These are phyloP conservation scores for Pentalonia nigronervosa DNA, from an alignment of 1,140 invertebrate species.

Conservation along the genomic window DNA sequence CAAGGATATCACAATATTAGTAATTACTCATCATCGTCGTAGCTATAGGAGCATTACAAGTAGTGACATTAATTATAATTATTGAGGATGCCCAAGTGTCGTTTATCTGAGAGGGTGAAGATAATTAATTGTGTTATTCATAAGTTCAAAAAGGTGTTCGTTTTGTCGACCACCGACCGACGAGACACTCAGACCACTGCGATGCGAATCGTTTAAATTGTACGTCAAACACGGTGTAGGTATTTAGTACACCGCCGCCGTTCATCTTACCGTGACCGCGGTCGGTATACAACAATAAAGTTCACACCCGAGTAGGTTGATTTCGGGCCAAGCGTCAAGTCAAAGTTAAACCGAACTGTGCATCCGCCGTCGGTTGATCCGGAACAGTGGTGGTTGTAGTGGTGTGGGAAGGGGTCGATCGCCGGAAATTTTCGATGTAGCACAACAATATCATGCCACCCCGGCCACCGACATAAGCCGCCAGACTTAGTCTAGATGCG, in stretches of 20 bases:
- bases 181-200: neutral
- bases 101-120: neutral
- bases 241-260: neutral
- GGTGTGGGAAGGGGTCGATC: neutral
- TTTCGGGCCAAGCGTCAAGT: neutral
- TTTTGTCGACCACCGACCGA: neutral
- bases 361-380: neutral
- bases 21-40: neutral
- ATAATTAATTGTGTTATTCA: conserved; percentile 11
- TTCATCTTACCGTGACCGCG: neutral
- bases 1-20: neutral
- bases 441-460: too few species aligned
- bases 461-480: neutral
- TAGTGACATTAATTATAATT: neutral
- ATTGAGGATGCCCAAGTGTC: neutral
- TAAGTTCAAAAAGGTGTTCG: conserved; percentile 4
- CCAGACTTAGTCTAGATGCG: neutral
- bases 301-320: neutral
- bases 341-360: neutral
- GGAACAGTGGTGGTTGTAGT: too few species aligned
- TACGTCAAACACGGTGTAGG: neutral
- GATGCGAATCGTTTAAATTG: neutral
- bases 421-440: neutral
- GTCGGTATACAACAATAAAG: neutral
- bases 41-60: neutral